Evolutionary conservation across 2,888 invertebrate species (phyloP), one percentile per base, ranked within the genome.

Genomic region (Lasioglossum lativentre): DNA sequence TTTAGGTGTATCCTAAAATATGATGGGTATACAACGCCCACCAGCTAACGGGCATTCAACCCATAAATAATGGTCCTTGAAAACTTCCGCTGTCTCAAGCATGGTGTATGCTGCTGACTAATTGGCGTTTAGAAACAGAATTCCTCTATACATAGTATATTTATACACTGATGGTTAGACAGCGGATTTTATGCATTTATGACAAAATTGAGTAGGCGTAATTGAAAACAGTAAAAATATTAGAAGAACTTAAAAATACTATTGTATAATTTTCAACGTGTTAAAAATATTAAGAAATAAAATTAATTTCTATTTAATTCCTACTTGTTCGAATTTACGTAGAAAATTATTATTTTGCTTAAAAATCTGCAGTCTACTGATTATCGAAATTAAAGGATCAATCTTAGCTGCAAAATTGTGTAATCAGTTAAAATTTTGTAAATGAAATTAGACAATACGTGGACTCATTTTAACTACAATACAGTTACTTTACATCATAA

Each of bases 51-150:
- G 30, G 5, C 19, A 19, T 30, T 63, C 30, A 19, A 63, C 63
- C 63, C 63, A 30, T 6, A 63, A 63, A 63, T 63, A 63, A 27
- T 30, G 16, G 30, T 19, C 5, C 63, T 63, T 63, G 30, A 63
- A 63, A 63, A 63, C 63, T 63, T 30, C 63, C 30, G 63, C 19
- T 63, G 30, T 63, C 63, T 63, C 63, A 63, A 30, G 30, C 63
- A 6, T 30, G 63, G 30, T 19, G 63, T 63, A 63, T 63, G 63
- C 30, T 30, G 63, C 16, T 30, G 30, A 63, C 63, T 63, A 63
- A 63, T 30, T 63, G 63, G 30, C 30, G 63, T 63, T 63, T 63
- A 63, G 63, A 30, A 63, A 63, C 63, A 63, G 16, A 30, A 63
- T 16, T 63, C 30, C 63, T 16, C 52, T 23, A 52, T 10, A 19